Base-by-base conservation (phyloP, 35 echinoderm and acorn worm species). In the Chiridota heheva region DNA sequence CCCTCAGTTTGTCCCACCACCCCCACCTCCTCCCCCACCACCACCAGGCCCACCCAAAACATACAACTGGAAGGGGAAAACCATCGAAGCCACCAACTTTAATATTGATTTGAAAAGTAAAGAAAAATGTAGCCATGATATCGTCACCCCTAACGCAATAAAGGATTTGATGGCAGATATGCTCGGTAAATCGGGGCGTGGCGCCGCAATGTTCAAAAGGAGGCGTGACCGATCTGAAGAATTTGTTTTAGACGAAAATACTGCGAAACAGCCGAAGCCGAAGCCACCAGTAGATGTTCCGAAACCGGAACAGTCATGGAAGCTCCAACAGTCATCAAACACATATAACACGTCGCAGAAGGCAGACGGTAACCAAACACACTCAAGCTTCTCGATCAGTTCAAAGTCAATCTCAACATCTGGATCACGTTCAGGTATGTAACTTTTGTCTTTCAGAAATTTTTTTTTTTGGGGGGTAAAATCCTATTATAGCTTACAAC, bases 11-110 rank as follows among this genome's bases (percentile, higher is more conserved):
- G 36, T 38, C 13, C 78, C 64, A 4, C 82, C 77, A 36, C 45
- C 74, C 15, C 70, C 87, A 10, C 88, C 88, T 25, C 78, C 87
- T 2, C 89, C 81, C 7, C 95, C 81, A 1, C 87, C 93, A 27
- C 47, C 46, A 3, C 84, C 57, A 25, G 63, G 45, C 29, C 55
- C 63, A 17, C 37, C 41, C 7, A 84, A 72, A 15, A 78, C 64
- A 83, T 71, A 79, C 33, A 51, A 81, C 5, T 83, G 70, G 47
- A 62, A 60, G 32, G 76, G 86, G 15, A 51, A 82, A 12, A 78
- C 57, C 26, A 77, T 96, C 2, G 89, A 91, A 68, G 84, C 95
- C 3, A 98, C 89, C 7, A 88, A 98, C 36, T 98, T 98, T 51
- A 91, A 88, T 43, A 45, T 98, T 16, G 86, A 91, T 40, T 55